These are phyloP conservation scores for Camptogramma bilineatum DNA, from an alignment of 2,888 invertebrate genomes.

Conservation along the genomic window DNA sequence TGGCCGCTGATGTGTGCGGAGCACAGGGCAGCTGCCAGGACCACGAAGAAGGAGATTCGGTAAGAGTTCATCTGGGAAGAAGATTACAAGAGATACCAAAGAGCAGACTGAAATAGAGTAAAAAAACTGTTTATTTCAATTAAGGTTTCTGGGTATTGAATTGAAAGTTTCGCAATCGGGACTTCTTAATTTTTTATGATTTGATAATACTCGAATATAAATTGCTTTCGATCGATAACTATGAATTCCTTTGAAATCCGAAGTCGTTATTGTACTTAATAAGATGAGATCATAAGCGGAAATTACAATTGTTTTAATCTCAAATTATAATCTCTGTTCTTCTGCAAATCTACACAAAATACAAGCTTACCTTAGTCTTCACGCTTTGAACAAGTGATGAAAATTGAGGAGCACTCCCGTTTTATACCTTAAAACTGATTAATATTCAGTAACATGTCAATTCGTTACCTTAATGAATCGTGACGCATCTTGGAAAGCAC, in stretches of 20 bases:
- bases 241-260: too few species aligned
- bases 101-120: neutral
- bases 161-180: too few species aligned
- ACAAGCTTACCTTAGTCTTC: constrained; percentile 42
- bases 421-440: constrained; percentile 62
- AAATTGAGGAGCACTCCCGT: constrained; percentile 44
- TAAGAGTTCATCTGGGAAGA: constrained; percentile 56
- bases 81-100: too few species aligned
- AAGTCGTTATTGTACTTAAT: too few species aligned
- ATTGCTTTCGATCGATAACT: too few species aligned
- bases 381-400: constrained; percentile 47
- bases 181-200: too few species aligned
- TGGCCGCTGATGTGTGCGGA: constrained; percentile 57
- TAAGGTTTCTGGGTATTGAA: too few species aligned
- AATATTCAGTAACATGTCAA: constrained; percentile 68
- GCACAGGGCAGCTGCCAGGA: constrained; percentile 47
- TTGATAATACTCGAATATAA: too few species aligned
- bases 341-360: neutral
- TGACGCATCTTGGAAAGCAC: constrained; percentile 25
- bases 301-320: too few species aligned
- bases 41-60: constrained; percentile 35
- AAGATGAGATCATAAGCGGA: too few species aligned
- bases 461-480: constrained; percentile 38
- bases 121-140: neutral
- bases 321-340: neutral